Evolutionary conservation across 2,113 vertebrate species (phyloP).

Genomic region (Galbula dea): DNA sequence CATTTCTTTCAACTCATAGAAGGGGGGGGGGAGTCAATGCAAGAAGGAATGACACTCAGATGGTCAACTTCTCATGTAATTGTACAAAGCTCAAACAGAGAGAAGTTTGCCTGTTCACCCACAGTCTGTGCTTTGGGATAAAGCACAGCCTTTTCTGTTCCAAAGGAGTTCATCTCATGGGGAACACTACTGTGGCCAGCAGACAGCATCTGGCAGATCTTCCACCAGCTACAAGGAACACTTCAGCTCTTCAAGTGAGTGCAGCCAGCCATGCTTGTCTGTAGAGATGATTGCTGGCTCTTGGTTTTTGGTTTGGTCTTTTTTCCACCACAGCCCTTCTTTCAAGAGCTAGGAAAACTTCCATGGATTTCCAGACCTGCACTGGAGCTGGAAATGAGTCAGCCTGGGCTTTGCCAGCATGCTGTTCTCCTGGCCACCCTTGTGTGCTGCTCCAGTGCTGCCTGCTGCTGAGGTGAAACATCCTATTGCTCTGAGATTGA

Average conservation of each 20-base stretch:
- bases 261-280: background rate
- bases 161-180: background rate
- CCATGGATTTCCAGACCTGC: background rate
- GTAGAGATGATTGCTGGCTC: background rate
- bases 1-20: background rate
- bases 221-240: background rate
- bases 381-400: background rate
- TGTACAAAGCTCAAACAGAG: background rate
- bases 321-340: background rate
- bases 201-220: background rate
- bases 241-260: background rate
- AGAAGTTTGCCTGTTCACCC: background rate
- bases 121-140: background rate
- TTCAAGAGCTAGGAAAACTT: background rate
- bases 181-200: background rate
- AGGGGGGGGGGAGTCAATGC: rapidly evolving
- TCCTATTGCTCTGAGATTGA: background rate
- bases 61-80: background rate
- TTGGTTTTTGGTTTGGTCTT: background rate
- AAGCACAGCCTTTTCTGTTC: background rate
- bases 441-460: background rate
- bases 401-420: background rate
- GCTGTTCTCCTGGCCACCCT: background rate
- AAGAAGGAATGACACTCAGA: background rate
- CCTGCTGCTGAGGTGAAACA: background rate